Evolutionary conservation across 92 coral and sea anemone species (phyloP), one percentile per base, ranked within the genome.

Genomic region (Epizoanthus scotinus): DNA sequence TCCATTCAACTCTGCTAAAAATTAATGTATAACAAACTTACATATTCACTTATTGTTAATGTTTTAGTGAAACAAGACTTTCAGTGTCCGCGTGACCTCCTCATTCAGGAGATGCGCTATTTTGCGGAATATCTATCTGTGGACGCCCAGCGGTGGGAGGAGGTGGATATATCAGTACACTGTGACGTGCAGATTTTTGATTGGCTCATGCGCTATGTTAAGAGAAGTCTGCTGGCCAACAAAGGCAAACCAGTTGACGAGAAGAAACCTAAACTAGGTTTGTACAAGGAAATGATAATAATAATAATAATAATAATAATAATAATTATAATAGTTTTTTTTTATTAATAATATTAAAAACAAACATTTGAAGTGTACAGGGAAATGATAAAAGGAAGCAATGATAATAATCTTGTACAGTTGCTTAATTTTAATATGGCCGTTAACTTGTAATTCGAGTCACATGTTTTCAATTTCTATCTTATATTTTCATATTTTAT

Each of bases 151-250:
- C 83, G 96, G 20, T 95, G 99, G 98, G 99, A 95, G 71, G 99
- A 95, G 72, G 99, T 95, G 0, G 99, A 95, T 62, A 95, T 95
- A 77, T 95, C 99, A 12, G 99, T 95, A 8, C 99, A 95, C 60
- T 95, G 99, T 86, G 99, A 95, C 83, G 93, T 95, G 25, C 98
- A 93, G 84, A 95, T 95, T 54, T 95, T 95, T 91, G 99, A 95
- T 82, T 95, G 99, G 99, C 84, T 95, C n/a, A 95, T 95, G 99
- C 91, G 83, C 63, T 95, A 95, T 84, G 99, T 93, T 17, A 95
- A 95, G 75, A 91, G 94, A 64, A 85, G 89, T 18, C 71, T 93
- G 24, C 71, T 91, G 19, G 69, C 69, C 21, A 87, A 88, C 56
- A 86, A 81, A 70, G 72, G 40, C 83, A 91, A 91, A 78, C 56